Base-by-base conservation (phyloP, 2,113 vertebrate species). In the Phylloscopus whistleri region DNA sequence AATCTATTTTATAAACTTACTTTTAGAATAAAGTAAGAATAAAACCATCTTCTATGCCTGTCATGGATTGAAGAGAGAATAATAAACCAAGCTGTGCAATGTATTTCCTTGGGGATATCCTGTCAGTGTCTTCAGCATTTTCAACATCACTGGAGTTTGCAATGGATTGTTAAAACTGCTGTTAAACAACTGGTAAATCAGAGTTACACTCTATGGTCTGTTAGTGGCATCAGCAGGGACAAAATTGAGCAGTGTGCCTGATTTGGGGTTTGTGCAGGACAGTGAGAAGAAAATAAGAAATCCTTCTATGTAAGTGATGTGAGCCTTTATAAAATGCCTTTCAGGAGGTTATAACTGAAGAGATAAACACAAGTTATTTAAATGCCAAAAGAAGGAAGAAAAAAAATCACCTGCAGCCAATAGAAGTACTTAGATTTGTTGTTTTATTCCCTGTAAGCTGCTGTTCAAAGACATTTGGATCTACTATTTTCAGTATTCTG, bases 81-180 rank as follows among this genome's bases (percentile, higher is more conserved):
- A 87, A 93, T 62, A 79, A 87, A 75, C 11, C 33, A 68, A 87
- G 62, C 56, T 87, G 52, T 6, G 5, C 41, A 39, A 56, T 68
- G 12, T 35, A 26, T 94, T 89, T 85, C 82, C 66, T 91, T 87
- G 58, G 74, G 66, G 62, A 89, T 82, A 72, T 56, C 39, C 53
- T 95, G 74, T 87, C 87, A 91, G 22, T 11, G 39, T 73, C 66
- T 91, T 84, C 77, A 81, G 56, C 19, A 30, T 89, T 90, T 95
- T 78, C 37, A 87, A 23, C 44, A 58, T 87, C 43, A 16, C 33
- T 43, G 11, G 13, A 55, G 68, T 72, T 82, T 68, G 35, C 43
- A 67, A 58, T 1, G 43, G 37, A 17, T 84, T 70, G 39, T 69
- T 94, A 91, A 92, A 82, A 59, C 66, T 91, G 30, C 80, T 62